phyloP scores from a whole-genome alignment of 2,888 invertebrate genomes.

The Drosophila percnosoma region DNA sequence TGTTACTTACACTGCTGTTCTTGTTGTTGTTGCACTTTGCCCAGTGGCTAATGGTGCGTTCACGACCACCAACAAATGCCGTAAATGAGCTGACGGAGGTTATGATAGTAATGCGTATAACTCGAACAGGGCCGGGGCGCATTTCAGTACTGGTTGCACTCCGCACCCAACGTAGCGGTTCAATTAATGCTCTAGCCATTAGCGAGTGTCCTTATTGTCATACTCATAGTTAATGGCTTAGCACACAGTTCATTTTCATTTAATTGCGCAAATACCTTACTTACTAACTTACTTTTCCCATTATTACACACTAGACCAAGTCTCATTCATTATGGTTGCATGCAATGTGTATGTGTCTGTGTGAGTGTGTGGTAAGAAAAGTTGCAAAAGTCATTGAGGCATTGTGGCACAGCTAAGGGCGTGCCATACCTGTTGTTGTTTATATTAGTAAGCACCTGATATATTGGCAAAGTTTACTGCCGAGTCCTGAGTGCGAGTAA shows the following conservation, averaged over 20 bases:
- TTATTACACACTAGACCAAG: slow-evolving; percentile 62
- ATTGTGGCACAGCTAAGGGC: slow-evolving; percentile 28
- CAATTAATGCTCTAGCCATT: slow-evolving; percentile 73
- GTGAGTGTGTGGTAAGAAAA: slow-evolving; percentile 36
- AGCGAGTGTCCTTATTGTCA: slow-evolving; percentile 57
- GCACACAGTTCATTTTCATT: slow-evolving; percentile 69
- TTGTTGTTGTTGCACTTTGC: slow-evolving; percentile 32
- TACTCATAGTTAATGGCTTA: slow-evolving; percentile 66
- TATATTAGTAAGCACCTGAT: slow-evolving; percentile 76
- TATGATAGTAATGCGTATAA: slow-evolving; percentile 64
- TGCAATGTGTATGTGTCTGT: slow-evolving; percentile 15
- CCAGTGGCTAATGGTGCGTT: slow-evolving; percentile 62
- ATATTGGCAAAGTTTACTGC: slow-evolving; percentile 72
- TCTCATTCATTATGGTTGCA: slow-evolving; percentile 51
- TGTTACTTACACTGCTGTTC: slow-evolving; percentile 30
- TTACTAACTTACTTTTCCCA: slow-evolving; percentile 45
- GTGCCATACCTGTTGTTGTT: slow-evolving; percentile 67
- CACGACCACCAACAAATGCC: slow-evolving; percentile 67
- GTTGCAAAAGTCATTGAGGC: slow-evolving; percentile 49
- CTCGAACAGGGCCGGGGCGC: slow-evolving; percentile 19
- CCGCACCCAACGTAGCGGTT: slow-evolving; percentile 32
- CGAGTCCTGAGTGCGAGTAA: slow-evolving; percentile 40
- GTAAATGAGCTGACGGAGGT: slow-evolving; percentile 75
- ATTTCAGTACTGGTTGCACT: slow-evolving; percentile 50
- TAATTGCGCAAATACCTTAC: slow-evolving; percentile 69